These are phyloP conservation scores for Pavo muticus DNA, from an alignment of 2,113 vertebrate genomes.

Conservation along the genomic window DNA sequence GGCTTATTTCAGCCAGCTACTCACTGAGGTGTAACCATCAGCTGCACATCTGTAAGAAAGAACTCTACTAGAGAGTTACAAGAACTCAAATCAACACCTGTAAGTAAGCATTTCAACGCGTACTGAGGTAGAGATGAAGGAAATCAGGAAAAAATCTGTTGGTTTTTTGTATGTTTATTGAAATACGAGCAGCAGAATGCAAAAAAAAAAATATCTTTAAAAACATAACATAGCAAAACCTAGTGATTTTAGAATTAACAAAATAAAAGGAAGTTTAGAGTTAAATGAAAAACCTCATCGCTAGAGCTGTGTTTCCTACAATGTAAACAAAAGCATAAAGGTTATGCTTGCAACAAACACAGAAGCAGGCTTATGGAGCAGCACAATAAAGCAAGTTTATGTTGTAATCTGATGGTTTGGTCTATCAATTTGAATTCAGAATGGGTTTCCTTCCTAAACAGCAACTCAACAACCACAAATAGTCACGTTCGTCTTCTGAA, in stretches of 20 bases:
- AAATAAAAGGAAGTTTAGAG: constrained; percentile 75
- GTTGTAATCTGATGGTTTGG: constrained; percentile 40
- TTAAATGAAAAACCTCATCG: constrained; percentile 61
- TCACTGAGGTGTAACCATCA: neutral
- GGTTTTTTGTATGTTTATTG: constrained; percentile 73
- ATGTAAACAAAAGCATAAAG: constrained; percentile 73
- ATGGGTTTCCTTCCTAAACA: constrained; percentile 22
- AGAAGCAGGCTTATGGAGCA: constrained; percentile 70
- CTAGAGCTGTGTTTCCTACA: constrained; percentile 72
- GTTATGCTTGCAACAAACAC: constrained; percentile 65
- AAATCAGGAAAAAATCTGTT: neutral
- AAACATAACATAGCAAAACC: constrained; percentile 77
- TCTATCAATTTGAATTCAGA: constrained; percentile 59
- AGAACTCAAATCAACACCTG: neutral
- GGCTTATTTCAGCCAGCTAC: neutral
- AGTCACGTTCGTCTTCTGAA: neutral
- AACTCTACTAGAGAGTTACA: neutral
- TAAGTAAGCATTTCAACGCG: neutral
- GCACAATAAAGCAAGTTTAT: constrained; percentile 51
- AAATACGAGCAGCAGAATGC: constrained; percentile 80
- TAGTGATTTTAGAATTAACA: constrained; percentile 71
- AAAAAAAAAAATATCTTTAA: constrained; percentile 81
- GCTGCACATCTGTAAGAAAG: neutral
- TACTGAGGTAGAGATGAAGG: neutral
- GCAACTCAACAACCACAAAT: neutral